phyloP scores from a whole-genome alignment of 2,888 invertebrate species.

The Drosophila parthenogenetica region DNA sequence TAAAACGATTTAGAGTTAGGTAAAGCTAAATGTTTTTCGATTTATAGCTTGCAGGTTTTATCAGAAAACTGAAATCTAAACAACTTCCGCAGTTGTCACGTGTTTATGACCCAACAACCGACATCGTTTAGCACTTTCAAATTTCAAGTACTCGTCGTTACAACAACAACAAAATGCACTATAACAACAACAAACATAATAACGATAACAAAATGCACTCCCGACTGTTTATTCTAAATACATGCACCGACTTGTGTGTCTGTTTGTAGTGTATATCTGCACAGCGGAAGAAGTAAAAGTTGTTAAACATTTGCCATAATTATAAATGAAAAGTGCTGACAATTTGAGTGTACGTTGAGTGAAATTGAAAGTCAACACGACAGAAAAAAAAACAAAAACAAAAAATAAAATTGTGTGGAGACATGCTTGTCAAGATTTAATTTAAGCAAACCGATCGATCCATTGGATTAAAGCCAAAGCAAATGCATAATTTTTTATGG shows the following conservation, averaged over 20 bases:
- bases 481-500: conserved; percentile 38
- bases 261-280: background rate
- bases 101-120: conserved; percentile 25
- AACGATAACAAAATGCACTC: conserved; percentile 12
- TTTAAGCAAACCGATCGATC: conserved; percentile 19
- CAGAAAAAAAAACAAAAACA: conserved; percentile 55
- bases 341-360: conserved; percentile 41
- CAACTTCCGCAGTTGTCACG: conserved; percentile 66
- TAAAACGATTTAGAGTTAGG: background rate
- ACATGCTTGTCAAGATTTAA: conserved; percentile 35
- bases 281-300: conserved; percentile 72
- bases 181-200: background rate
- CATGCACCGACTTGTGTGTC: background rate
- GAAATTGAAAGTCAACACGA: conserved; percentile 72
- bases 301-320: conserved; percentile 55
- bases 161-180: conserved; percentile 11
- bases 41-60: conserved; percentile 20
- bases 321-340: conserved; percentile 45
- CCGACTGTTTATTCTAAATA: conserved; percentile 37
- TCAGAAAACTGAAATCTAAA: conserved; percentile 43
- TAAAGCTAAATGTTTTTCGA: background rate
- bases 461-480: conserved; percentile 29
- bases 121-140: conserved; percentile 50
- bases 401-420: conserved; percentile 29
- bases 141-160: conserved; percentile 21